Conservation (phyloP, 2,888 invertebrate species). For the Acanthosepion pharaonis region DNA sequence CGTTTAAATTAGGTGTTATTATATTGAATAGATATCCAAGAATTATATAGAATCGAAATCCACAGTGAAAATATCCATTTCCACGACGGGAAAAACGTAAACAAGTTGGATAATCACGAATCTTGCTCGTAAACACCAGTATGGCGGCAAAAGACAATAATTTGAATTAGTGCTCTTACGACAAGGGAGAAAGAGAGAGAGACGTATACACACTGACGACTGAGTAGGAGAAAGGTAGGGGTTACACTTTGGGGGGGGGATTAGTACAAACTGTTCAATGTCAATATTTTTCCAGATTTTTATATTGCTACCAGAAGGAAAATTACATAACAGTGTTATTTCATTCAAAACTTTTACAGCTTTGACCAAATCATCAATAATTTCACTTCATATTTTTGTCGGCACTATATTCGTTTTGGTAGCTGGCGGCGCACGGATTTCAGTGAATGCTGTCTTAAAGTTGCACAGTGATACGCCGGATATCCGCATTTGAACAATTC, state of each 20-base stretch:
- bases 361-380: not conserved
- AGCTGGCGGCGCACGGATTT: not conserved
- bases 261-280: not conserved
- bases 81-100: slow-evolving; percentile 24
- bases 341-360: not conserved
- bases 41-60: slow-evolving; percentile 46
- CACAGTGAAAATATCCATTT: slow-evolving; percentile 37
- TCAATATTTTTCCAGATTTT: not conserved
- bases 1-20: slow-evolving; percentile 21
- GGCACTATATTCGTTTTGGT: not conserved
- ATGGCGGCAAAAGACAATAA: slow-evolving; percentile 35
- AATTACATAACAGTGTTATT: not conserved
- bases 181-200: slow-evolving; percentile 24
- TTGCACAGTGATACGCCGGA: not conserved
- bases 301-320: not conserved
- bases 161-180: slow-evolving; percentile 46
- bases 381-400: not conserved
- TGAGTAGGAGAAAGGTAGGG: not conserved
- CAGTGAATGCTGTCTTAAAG: not conserved
- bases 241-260: not conserved
- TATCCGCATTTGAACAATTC: slow-evolving; percentile 33
- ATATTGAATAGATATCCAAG: slow-evolving; percentile 10
- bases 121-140: slow-evolving; percentile 45
- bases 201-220: not conserved
- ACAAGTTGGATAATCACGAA: slow-evolving; percentile 39